Evolutionary conservation across 2,113 vertebrate genomes (phyloP).

Genomic region (Eidolon helvum): DNA sequence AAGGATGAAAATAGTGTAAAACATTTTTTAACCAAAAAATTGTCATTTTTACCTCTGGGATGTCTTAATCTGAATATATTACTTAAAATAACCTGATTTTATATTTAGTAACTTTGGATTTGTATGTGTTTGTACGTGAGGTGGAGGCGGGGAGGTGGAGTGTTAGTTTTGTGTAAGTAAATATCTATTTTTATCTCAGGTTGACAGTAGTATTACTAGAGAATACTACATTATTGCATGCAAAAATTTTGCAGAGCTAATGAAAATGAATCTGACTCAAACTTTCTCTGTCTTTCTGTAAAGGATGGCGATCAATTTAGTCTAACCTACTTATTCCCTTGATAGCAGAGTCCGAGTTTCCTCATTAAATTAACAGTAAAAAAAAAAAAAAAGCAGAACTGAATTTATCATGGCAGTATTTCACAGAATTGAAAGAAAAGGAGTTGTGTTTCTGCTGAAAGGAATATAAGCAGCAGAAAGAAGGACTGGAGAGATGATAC

Average conservation of each 20-base stretch:
- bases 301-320: not conserved
- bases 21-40: not conserved
- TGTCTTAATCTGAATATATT: not conserved
- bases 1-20: not conserved
- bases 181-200: not conserved
- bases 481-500: not conserved
- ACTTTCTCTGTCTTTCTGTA: not conserved
- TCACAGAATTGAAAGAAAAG: not conserved
- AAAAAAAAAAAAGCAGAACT: not conserved
- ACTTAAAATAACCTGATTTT: not conserved
- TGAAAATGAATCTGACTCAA: not conserved
- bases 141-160: accelerated
- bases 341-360: accelerated
- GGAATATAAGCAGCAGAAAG: not conserved
- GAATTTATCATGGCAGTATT: not conserved
- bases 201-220: not conserved
- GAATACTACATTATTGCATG: not conserved
- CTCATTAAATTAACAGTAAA: not conserved
- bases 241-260: not conserved
- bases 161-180: not conserved
- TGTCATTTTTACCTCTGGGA: not conserved
- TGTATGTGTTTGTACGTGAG: not conserved
- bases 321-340: not conserved
- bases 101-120: not conserved
- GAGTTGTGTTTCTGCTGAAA: not conserved